Percentiles rank a stretch among this genome's conserved stretches.
Conservation (phyloP, 2,888 invertebrate genomes). For the Criorhina ranunculi region DNA sequence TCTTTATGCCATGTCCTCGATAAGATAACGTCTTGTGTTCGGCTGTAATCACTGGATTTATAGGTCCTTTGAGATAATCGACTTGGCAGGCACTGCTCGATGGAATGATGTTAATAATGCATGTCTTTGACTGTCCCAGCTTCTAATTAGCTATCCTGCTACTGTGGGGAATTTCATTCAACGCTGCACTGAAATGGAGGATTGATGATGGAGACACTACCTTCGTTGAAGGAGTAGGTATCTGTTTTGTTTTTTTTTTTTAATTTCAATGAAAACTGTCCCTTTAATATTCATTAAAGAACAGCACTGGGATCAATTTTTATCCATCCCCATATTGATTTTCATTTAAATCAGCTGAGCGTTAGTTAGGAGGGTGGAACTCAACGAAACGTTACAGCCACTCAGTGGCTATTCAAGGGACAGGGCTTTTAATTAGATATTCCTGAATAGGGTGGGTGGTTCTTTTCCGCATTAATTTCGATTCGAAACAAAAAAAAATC, state of each 20-base stretch:
- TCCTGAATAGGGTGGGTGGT: conserved; percentile 65
- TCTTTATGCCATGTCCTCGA: conserved; percentile 66
- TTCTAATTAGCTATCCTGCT: conserved; percentile 67
- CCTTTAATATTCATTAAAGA: conserved; percentile 60
- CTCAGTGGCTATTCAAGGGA: conserved; percentile 69
- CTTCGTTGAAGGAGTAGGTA: neutral
- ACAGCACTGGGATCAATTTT: conserved; percentile 51
- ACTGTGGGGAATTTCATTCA: conserved; percentile 11
- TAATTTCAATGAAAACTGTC: conserved; percentile 40
- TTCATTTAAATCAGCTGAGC: conserved; percentile 61
- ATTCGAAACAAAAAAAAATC: conserved; percentile 29
- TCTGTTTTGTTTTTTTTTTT: conserved; percentile 28
- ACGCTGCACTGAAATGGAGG: conserved; percentile 1
- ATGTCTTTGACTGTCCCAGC: conserved; percentile 73
- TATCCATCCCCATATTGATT: conserved; percentile 69
- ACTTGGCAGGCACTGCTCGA: conserved; percentile 66
- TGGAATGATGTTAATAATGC: conserved; percentile 75
- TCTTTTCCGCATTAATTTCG: conserved; percentile 59
- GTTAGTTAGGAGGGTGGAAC: conserved; percentile 37
- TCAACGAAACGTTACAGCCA: conserved; percentile 54
- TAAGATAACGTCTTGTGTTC: conserved; percentile 76
- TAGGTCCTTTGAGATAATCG: conserved; percentile 77
- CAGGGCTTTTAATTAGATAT: conserved; percentile 76
- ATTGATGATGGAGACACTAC: conserved; percentile 13
- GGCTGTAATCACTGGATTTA: conserved; percentile 78